A percentile compares a stretch with the other conserved stretches of the same genome.
phyloP scores from a whole-genome alignment of 2,888 invertebrate species.

The Bhutanitis thaidina region DNA sequence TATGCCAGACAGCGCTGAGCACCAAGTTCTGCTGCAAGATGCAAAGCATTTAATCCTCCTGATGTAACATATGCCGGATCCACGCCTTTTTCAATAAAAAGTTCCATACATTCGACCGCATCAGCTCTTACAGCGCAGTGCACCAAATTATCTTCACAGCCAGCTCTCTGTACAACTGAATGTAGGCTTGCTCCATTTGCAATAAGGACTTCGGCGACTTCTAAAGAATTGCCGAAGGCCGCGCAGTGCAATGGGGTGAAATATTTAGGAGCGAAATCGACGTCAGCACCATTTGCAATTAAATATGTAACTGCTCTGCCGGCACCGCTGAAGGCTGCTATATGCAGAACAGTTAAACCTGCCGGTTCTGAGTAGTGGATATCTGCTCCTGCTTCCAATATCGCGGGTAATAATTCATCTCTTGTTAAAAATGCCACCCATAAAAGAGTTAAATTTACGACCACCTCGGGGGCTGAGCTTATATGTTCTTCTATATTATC shows the following conservation, averaged over 20 bases:
- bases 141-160: conserved; percentile 87
- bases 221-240: conserved; percentile 91
- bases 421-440: conserved; percentile 87
- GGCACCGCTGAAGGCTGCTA: conserved; percentile 88
- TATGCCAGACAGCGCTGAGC: conserved; percentile 85
- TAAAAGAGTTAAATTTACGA: conserved; percentile 85
- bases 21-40: conserved; percentile 89
- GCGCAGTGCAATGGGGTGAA: conserved; percentile 93
- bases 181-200: conserved; percentile 84
- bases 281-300: conserved; percentile 83
- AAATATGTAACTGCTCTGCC: conserved; percentile 84
- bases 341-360: conserved; percentile 86
- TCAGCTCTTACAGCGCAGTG: conserved; percentile 92
- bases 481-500: conserved; percentile 81
- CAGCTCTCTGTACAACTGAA: conserved; percentile 83
- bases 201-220: conserved; percentile 88
- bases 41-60: conserved; percentile 88
- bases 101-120: conserved; percentile 87
- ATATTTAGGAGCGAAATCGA: conserved; percentile 84
- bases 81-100: conserved; percentile 87
- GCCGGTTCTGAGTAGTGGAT: conserved; percentile 85
- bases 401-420: conserved; percentile 84
- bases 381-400: conserved; percentile 84
- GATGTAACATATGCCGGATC: conserved; percentile 87
- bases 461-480: conserved; percentile 81